Percentiles rank a stretch among this genome's conserved stretches.
phyloP scores from a whole-genome alignment of 2,888 invertebrate species.

The Limnephilus lunatus region DNA sequence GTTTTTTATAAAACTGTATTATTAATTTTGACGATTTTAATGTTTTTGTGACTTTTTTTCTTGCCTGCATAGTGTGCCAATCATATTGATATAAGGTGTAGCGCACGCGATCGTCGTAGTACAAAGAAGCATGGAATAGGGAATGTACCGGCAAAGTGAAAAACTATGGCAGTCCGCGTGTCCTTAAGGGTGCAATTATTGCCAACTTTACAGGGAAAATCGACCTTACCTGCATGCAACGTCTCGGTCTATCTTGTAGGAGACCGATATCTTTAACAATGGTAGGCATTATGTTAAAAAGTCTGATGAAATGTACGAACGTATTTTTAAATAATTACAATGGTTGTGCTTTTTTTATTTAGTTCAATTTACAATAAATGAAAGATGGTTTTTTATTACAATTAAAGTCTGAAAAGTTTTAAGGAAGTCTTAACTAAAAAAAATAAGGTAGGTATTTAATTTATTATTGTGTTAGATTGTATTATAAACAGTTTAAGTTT shows the following conservation, averaged over 20 bases:
- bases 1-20: not conserved
- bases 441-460: too few relatives aligned
- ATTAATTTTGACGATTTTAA: conserved; percentile 5
- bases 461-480: too few relatives aligned
- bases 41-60: conserved; percentile 15
- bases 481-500: too few relatives aligned
- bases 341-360: not conserved
- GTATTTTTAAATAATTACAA: not conserved
- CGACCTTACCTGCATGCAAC: conserved; percentile 48
- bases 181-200: conserved; percentile 64
- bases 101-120: conserved; percentile 55
- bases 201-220: conserved; percentile 58
- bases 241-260: not conserved
- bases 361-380: not conserved
- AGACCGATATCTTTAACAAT: not conserved
- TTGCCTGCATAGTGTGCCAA: conserved; percentile 46
- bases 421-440: not conserved
- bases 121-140: conserved; percentile 41
- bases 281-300: not conserved
- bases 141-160: conserved; percentile 54
- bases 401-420: too few relatives aligned
- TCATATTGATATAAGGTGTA: conserved; percentile 26
- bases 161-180: conserved; percentile 56
- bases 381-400: not conserved
- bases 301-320: not conserved